These are phyloP conservation scores for Lucifuga dentata DNA, from an alignment of 2,113 vertebrate genomes.

Conservation along the genomic window DNA sequence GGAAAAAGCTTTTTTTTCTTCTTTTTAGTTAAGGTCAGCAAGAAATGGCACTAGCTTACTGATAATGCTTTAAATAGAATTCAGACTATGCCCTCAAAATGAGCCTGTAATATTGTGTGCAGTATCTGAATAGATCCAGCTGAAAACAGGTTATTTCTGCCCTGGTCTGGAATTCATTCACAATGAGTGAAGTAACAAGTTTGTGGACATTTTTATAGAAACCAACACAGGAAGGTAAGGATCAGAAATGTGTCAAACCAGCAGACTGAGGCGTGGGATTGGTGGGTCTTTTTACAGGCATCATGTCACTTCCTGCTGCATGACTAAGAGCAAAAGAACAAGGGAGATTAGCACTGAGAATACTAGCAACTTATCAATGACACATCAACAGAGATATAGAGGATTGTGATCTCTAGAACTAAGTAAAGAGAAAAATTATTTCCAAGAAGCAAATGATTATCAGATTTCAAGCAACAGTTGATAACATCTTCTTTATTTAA, in stretches of 20 bases:
- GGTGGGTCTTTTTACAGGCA: constrained; percentile 31
- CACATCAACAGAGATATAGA: background rate
- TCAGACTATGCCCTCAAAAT: constrained; percentile 14
- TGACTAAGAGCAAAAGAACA: constrained; percentile 48
- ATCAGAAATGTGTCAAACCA: constrained; percentile 32
- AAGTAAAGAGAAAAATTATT: background rate
- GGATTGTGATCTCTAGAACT: background rate
- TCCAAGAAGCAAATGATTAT: no score
- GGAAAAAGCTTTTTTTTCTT: no score
- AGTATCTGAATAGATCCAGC: no score
- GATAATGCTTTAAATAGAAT: constrained; percentile 32
- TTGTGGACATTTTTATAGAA: background rate
- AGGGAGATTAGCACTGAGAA: no score
- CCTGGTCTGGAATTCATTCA: background rate
- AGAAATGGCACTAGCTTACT: constrained; percentile 7
- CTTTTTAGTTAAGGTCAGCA: no score
- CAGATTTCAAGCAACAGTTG: background rate
- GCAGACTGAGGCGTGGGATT: constrained; percentile 49
- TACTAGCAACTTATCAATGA: background rate
- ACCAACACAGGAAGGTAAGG: background rate
- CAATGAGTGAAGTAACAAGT: background rate
- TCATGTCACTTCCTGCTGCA: constrained; percentile 25
- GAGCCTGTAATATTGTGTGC: background rate
- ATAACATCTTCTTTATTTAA: background rate
- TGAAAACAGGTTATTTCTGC: background rate